phyloP scores from a whole-genome alignment of 2,797 vertebrate species.

The Alauda arvensis region DNA sequence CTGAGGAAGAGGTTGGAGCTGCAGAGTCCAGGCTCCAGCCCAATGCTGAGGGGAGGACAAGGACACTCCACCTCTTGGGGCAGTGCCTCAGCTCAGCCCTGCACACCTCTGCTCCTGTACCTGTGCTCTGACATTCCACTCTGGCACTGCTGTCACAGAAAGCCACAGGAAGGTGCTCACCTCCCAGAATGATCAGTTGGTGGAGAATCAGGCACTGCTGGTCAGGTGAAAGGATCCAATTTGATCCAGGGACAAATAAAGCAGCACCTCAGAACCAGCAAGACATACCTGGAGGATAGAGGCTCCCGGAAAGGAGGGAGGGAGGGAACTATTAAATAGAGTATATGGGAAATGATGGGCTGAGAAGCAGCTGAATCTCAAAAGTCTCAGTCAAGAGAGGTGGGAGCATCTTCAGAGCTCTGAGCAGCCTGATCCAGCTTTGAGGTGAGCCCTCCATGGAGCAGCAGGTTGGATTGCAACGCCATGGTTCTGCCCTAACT shows the following conservation, averaged over 20 bases:
- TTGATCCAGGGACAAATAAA: neutral
- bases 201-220: neutral
- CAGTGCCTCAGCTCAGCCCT: neutral
- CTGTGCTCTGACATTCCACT: neutral
- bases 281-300: neutral
- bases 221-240: neutral
- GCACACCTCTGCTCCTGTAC: neutral
- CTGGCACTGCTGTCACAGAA: neutral
- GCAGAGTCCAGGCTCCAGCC: neutral
- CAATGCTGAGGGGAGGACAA: accelerated
- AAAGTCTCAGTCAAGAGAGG: neutral
- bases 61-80: accelerated
- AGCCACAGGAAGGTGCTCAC: neutral
- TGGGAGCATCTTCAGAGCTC: neutral
- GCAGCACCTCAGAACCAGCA: neutral
- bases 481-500: neutral
- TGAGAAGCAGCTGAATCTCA: neutral
- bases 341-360: neutral
- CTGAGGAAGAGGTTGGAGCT: neutral
- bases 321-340: neutral
- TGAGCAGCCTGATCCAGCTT: neutral
- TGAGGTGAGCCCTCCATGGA: neutral
- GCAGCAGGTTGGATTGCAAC: neutral
- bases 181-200: neutral
- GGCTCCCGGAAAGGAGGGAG: neutral